phyloP scores from a whole-genome alignment of 1,140 invertebrate genomes.

The Brachionus plicatilis region DNA sequence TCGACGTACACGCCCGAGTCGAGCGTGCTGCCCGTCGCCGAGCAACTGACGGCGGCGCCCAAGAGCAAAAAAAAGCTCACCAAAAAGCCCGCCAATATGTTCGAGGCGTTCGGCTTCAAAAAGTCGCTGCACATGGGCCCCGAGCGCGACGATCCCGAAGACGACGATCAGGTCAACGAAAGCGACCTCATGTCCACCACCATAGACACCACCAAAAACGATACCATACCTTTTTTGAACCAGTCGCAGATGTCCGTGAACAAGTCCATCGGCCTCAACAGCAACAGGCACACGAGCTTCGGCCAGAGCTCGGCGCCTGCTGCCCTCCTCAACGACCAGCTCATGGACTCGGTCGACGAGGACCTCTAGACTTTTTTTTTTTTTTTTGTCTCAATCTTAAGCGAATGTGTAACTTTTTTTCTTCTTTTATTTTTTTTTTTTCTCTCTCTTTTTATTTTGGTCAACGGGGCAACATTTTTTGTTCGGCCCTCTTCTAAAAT shows the following conservation, averaged over 20 bases:
- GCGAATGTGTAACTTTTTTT: not conserved
- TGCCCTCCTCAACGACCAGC: not conserved
- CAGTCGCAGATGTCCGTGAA: conserved; percentile 29
- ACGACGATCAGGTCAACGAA: not conserved
- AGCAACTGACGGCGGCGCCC: not conserved
- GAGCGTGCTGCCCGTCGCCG: not conserved
- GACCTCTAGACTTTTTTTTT: not conserved
- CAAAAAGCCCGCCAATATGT: not conserved
- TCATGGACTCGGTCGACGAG: conserved; percentile 38
- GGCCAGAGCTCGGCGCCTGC: not conserved
- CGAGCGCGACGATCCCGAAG: not conserved
- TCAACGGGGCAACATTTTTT: too few species aligned
- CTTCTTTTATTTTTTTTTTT: not conserved
- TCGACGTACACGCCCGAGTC: conserved; percentile 11
- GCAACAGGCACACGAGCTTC: not conserved
- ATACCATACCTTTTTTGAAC: conserved; percentile 31
- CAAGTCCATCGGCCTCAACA: not conserved
- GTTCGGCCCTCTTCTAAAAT: not conserved
- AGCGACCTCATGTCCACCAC: conserved; percentile 7
- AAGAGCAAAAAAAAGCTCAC: conserved; percentile 17
- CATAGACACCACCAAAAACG: conserved; percentile 26
- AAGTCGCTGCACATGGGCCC: not conserved
- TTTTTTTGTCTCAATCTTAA: not conserved
- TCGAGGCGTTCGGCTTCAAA: not conserved
- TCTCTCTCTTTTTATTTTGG: too few species aligned